phyloP scores from a whole-genome alignment of 2,888 invertebrate species.

The Drosophila monieri region DNA sequence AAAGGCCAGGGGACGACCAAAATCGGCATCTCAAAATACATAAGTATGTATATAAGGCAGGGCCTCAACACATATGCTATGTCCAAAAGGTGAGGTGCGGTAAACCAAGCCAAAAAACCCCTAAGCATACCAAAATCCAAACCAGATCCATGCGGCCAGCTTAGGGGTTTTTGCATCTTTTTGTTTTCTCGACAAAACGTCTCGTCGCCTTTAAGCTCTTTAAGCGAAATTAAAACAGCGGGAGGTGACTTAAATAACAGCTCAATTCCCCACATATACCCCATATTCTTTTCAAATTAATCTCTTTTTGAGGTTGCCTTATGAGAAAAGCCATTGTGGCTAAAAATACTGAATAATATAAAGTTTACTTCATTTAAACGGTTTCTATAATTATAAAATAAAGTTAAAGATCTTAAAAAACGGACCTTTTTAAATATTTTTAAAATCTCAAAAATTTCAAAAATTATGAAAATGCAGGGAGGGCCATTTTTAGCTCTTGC shows the following conservation, averaged over 20 bases:
- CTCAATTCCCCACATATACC: slow-evolving; percentile 10
- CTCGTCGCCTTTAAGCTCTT: slow-evolving; percentile 71
- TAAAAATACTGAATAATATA: too few relatives aligned
- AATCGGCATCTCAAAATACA: slow-evolving; percentile 36
- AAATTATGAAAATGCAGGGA: too few relatives aligned
- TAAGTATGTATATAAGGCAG: slow-evolving; percentile 42
- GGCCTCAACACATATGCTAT: slow-evolving; percentile 55
- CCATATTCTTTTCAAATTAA: neutral
- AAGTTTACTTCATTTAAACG: too few relatives aligned
- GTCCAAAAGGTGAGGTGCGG: slow-evolving; percentile 27
- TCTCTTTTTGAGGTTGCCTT: neutral
- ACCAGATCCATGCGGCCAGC: slow-evolving; percentile 59
- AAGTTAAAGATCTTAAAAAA: too few relatives aligned
- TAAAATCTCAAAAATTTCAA: too few relatives aligned
- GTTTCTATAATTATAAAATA: too few relatives aligned
- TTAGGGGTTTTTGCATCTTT: slow-evolving; percentile 59
- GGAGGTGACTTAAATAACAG: slow-evolving; percentile 16
- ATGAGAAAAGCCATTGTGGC: too few relatives aligned
- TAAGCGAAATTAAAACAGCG: slow-evolving; percentile 75
- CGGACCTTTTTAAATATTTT: too few relatives aligned
- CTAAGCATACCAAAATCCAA: slow-evolving; percentile 29
- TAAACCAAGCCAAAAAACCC: slow-evolving; percentile 28
- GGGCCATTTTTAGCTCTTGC: too few relatives aligned
- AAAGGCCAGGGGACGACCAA: slow-evolving; percentile 37
- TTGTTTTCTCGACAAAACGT: slow-evolving; percentile 45